A percentile compares a stretch with the other conserved stretches of the same genome.
phyloP scores from a whole-genome alignment of 1,140 invertebrate genomes.

The Drosophila pachea region DNA sequence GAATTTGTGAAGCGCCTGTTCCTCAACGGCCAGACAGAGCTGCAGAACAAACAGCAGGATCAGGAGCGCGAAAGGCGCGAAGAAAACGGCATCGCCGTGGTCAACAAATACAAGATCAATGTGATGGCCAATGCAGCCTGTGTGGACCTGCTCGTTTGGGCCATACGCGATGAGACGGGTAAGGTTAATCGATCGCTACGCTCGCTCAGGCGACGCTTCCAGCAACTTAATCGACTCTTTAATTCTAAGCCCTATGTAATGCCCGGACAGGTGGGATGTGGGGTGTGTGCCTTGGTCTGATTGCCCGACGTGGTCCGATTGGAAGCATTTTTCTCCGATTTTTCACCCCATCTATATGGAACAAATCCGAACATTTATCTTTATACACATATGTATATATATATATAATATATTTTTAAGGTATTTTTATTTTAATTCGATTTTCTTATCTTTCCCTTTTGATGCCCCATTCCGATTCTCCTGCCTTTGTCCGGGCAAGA shows the following conservation, averaged over 20 bases:
- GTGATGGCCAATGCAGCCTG: constrained; percentile 98
- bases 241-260: neutral
- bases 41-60: constrained; percentile 90
- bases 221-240: too few species aligned
- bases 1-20: constrained; percentile 89
- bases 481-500: too few species aligned
- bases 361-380: neutral
- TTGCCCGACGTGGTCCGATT: neutral
- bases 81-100: constrained; percentile 83
- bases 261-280: neutral
- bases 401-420: too few species aligned
- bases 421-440: neutral
- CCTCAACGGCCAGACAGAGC: constrained; percentile 93
- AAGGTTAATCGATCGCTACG: constrained; percentile 23
- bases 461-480: too few species aligned
- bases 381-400: neutral
- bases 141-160: constrained; percentile 98
- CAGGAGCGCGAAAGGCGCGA: constrained; percentile 90
- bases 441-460: too few species aligned
- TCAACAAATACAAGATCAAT: constrained; percentile 96
- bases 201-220: too few species aligned
- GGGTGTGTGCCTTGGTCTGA: neutral
- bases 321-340: neutral
- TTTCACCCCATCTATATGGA: neutral
- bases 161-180: constrained; percentile 97